Percentiles rank a stretch among this genome's conserved stretches.
Evolutionary conservation across 1,140 invertebrate genomes (phyloP).

Genomic region (Anagrus nilaparvatae): DNA sequence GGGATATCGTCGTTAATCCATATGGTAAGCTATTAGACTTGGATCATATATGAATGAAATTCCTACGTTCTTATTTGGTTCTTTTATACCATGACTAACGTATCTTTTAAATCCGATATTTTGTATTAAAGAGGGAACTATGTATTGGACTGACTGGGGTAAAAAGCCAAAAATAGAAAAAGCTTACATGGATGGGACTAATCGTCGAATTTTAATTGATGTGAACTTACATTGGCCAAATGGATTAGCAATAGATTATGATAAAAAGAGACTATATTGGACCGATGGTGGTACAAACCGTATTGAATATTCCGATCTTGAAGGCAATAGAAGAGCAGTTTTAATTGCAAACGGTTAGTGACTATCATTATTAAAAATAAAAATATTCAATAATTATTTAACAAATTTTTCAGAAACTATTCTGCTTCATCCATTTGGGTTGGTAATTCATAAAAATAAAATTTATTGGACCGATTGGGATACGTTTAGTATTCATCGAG

Average conservation of each 20-base stretch:
- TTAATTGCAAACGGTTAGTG: constrained; percentile 45
- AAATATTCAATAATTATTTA: no score
- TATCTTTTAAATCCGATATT: no score
- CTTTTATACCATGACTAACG: neutral
- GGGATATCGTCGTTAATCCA: constrained; percentile 78
- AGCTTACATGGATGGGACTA: constrained; percentile 78
- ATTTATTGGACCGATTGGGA: constrained; percentile 86
- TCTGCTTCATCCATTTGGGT: constrained; percentile 66
- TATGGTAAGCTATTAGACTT: constrained; percentile 46
- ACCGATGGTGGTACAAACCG: constrained; percentile 69
- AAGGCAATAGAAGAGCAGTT: constrained; percentile 62
- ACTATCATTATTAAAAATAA: no score
- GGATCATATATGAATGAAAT: no score
- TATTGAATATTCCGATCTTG: constrained; percentile 72
- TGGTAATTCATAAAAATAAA: constrained; percentile 73
- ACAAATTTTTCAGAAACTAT: no score
- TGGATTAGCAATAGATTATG: constrained; percentile 70
- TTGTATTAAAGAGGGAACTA: constrained; percentile 47
- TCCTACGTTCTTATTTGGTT: neutral
- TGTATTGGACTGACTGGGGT: constrained; percentile 91
- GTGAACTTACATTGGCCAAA: constrained; percentile 71
- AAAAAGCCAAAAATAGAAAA: constrained; percentile 69
- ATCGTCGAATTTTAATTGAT: constrained; percentile 53
- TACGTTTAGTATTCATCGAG: constrained; percentile 62
- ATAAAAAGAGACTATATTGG: constrained; percentile 63